Conservation (phyloP, 2,113 vertebrate species). For the Syrrhaptes paradoxus region DNA sequence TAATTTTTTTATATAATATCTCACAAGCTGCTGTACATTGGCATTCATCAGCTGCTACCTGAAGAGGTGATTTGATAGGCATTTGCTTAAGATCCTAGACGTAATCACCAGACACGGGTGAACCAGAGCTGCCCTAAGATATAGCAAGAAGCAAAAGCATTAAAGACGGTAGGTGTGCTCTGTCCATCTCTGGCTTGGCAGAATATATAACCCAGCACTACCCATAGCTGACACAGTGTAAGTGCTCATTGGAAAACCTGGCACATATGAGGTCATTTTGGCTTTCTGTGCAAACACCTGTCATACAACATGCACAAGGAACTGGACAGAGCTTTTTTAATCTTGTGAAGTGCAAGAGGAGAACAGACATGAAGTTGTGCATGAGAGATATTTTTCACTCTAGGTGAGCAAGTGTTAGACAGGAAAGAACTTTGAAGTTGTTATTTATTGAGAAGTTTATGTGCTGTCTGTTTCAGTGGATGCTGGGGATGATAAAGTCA, state of each 20-base stretch:
- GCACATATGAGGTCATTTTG: conserved; percentile 7
- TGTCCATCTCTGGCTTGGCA: conserved; percentile 27
- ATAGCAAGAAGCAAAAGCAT: neutral
- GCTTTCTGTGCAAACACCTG: conserved; percentile 19
- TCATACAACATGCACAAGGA: neutral
- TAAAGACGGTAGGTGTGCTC: neutral
- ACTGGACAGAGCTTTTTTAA: neutral
- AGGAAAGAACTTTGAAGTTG: neutral
- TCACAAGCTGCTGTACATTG: neutral
- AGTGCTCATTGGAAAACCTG: neutral
- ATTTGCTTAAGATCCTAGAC: neutral
- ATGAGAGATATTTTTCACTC: neutral
- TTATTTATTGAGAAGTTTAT: neutral
- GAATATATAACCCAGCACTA: neutral
- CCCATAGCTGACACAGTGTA: neutral
- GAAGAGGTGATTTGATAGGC: neutral
- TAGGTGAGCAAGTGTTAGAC: neutral
- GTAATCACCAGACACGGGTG: fast-evolving
- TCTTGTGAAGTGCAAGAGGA: neutral
- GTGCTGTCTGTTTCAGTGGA: neutral
- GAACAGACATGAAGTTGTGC: neutral
- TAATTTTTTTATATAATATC: neutral
- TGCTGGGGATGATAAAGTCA: neutral
- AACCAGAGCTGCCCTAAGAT: neutral
- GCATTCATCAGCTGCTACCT: neutral